Conservation (phyloP, 2,113 vertebrate genomes). For the Pygoscelis adeliae region DNA sequence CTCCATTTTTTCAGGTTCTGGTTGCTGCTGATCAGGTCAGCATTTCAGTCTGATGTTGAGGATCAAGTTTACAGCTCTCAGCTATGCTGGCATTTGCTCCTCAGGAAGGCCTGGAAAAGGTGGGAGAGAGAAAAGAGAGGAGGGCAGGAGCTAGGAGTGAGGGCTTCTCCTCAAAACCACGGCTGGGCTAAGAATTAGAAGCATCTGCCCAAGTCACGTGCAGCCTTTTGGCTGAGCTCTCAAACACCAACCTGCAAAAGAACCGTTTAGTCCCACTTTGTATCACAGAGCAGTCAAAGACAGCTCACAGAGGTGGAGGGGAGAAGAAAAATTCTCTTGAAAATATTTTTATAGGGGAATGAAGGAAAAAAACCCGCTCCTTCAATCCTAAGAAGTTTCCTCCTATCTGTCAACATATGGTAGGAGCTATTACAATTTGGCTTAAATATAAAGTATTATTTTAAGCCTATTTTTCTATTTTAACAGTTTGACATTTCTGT, state of each 20-base stretch:
- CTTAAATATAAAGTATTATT: background rate
- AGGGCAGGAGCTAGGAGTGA: background rate
- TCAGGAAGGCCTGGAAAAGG: background rate
- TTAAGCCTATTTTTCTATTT: slow-evolving; percentile 37
- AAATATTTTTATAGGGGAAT: background rate
- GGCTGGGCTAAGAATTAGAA: background rate
- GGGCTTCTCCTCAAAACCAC: background rate
- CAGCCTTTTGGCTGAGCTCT: background rate
- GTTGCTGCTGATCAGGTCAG: background rate
- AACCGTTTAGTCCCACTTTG: background rate
- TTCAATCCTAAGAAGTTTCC: background rate
- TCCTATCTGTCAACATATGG: slow-evolving; percentile 33
- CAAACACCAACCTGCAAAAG: background rate
- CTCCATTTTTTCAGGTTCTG: background rate
- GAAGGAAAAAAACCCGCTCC: background rate
- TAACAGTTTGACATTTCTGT: slow-evolving; percentile 31
- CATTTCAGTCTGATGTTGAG: background rate
- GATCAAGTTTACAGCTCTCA: slow-evolving; percentile 27
- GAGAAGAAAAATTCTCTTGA: background rate
- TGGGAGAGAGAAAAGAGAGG: background rate
- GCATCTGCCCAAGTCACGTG: background rate
- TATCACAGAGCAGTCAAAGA: background rate
- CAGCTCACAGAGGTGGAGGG: background rate
- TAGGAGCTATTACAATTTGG: slow-evolving; percentile 9
- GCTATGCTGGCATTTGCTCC: background rate